Base-by-base conservation (phyloP, 2,888 invertebrate genomes). In the Punctoribates punctum region DNA sequence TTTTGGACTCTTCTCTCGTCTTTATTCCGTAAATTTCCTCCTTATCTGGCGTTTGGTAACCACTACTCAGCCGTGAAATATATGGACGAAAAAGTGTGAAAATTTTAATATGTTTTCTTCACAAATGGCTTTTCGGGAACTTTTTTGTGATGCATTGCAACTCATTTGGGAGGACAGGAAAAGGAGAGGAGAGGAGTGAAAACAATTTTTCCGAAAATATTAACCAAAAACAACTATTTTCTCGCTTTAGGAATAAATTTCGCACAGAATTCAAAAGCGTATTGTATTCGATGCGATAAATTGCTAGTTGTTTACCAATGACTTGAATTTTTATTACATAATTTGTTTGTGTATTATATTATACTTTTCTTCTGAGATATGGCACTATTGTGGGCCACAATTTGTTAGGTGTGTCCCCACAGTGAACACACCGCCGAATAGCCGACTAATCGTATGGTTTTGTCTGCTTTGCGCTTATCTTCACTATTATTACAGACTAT, bases 371-470 rank as follows among this genome's bases (percentile, higher is more conserved):
- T 20, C 57, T 23, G 9, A 20, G n/a, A n/a, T 20, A 9, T 23
- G 3, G 8, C 17, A 11, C 15, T 23, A 57, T 23, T 57, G 8
- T 20, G 23, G 6, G 20, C 25, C 57, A 8, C 15, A 23, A 23
- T 57, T 57, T 20, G 20, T 57, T 23, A 57, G 57, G 57, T 57
- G 57, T 57, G 57, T 57, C 57, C 57, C n/a, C 57, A 57, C 57
- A 13, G 4, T 23, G 17, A 57, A n/a, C n/a, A 23, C 13, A 48
- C 17, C 34, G 34, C 34, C 8, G 34, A 34, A 34, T 34, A 34
- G 8, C n/a, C n/a, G 34, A 34, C 48, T 57, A 57, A 57, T 57
- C 57, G 57, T 11, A 57, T 23, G 20, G 57, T 51, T 57, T 23
- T 8, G n/a, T 48, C 48, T 17, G 15, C 17, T 17, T 5, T 17